Percentiles rank a stretch among this genome's conserved stretches.
Evolutionary conservation across 2,113 vertebrate genomes (phyloP).

Genomic region (Semnornis frantzii): DNA sequence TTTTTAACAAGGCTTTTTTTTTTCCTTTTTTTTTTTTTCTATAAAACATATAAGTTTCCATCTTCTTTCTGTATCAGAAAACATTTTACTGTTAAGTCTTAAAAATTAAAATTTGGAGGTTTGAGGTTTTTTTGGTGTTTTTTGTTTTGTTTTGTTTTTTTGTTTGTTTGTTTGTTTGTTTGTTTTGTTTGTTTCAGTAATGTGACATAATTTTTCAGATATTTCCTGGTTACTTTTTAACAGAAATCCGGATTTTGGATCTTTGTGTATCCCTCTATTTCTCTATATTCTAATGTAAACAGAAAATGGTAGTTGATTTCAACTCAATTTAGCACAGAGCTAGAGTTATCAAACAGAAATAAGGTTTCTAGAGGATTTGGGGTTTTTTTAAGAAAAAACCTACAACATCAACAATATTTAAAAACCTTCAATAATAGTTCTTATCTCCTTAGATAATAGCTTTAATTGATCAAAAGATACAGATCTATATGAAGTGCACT

Average conservation of each 20-base stretch:
- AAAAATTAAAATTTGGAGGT: background rate
- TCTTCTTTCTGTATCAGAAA: background rate
- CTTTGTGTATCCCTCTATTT: background rate
- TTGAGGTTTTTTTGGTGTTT: too few relatives aligned
- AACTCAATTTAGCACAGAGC: background rate
- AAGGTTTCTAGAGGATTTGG: background rate
- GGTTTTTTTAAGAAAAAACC: accelerated
- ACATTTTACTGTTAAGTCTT: background rate
- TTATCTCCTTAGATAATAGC: background rate
- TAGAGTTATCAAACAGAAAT: background rate
- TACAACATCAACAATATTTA: background rate
- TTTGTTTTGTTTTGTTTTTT: too few relatives aligned
- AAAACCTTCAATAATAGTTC: background rate
- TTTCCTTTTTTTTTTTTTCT: background rate
- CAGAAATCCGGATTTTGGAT: background rate
- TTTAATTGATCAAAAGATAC: background rate
- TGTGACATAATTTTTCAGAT: background rate
- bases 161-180: too few relatives aligned
- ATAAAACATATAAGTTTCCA: accelerated
- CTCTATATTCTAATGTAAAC: background rate
- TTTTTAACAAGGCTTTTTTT: too few relatives aligned
- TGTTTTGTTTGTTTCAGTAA: too few relatives aligned
- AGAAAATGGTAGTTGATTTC: background rate
- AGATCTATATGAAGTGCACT: background rate
- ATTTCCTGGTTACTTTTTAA: background rate